These are phyloP conservation scores for Drosophila fungiperda DNA, from an alignment of 2,888 invertebrate genomes.

Conservation along the genomic window DNA sequence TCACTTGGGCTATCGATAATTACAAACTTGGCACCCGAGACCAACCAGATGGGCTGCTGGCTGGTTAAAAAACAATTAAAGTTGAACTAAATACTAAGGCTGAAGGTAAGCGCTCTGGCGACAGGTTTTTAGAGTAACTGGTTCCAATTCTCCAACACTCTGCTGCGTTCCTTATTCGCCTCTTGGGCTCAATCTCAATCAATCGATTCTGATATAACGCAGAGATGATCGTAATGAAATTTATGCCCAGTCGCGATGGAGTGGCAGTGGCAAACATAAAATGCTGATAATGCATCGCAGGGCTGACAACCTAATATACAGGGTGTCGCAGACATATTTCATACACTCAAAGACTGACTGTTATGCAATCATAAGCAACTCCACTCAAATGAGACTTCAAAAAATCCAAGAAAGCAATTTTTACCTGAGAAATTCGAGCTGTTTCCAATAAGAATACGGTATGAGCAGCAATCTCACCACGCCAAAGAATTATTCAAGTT, in stretches of 20 bases:
- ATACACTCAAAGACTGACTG: conserved; percentile 33
- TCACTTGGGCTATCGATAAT: conserved; percentile 65
- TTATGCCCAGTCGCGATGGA: conserved; percentile 47
- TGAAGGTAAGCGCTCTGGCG: conserved; percentile 28
- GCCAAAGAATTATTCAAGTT: neutral
- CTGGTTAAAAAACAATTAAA: conserved; percentile 81
- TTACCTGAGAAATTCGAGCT: conserved; percentile 33
- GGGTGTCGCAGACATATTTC: conserved; percentile 34
- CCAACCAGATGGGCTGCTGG: conserved; percentile 21
- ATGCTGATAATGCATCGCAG: conserved; percentile 62
- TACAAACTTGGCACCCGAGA: conserved; percentile 54
- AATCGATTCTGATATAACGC: conserved; percentile 64
- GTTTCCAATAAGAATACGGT: conserved; percentile 53
- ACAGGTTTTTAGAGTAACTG: conserved; percentile 64
- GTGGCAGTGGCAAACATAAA: conserved; percentile 45
- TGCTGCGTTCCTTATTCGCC: conserved; percentile 1
- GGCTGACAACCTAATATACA: conserved; percentile 41
- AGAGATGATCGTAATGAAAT: conserved; percentile 75
- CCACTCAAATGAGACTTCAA: neutral
- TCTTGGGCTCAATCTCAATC: conserved; percentile 61
- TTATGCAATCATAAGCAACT: neutral
- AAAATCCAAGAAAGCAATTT: neutral
- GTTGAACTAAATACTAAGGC: conserved; percentile 73
- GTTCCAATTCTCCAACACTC: conserved; percentile 17
- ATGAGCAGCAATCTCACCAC: conserved; percentile 10